These are phyloP conservation scores for Lanistes nyassanus DNA, from an alignment of 1,140 invertebrate genomes.

Conservation along the genomic window DNA sequence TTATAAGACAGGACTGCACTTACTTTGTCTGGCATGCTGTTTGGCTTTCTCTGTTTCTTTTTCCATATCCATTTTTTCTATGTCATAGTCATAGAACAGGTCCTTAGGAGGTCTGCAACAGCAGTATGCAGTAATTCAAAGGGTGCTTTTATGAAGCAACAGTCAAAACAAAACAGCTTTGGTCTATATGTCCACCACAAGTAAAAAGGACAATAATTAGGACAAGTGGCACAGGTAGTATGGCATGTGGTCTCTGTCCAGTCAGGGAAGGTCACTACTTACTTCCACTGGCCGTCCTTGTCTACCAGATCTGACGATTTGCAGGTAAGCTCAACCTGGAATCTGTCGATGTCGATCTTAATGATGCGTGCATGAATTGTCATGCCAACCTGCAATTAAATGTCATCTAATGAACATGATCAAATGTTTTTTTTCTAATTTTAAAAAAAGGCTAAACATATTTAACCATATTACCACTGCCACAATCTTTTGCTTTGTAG, in stretches of 20 bases:
- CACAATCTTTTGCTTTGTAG: too few species aligned
- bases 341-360: constrained; percentile 95
- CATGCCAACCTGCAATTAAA: constrained; percentile 62
- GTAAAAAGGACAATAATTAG: neutral
- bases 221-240: neutral
- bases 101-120: constrained; percentile 82
- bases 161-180: neutral
- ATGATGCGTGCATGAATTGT: constrained; percentile 92
- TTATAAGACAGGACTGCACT: constrained; percentile 19
- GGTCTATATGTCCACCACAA: too few species aligned
- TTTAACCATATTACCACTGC: too few species aligned
- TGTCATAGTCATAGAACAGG: constrained; percentile 90
- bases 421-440: neutral
- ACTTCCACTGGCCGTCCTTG: constrained; percentile 90
- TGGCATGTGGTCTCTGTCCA: too few species aligned
- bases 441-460: too few species aligned
- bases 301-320: constrained; percentile 93
- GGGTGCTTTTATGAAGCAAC: neutral
- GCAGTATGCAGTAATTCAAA: neutral
- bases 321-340: constrained; percentile 93
- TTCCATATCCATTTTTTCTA: constrained; percentile 83
- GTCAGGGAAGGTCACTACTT: constrained; percentile 52
- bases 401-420: neutral
- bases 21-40: constrained; percentile 63
- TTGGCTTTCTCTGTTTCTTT: constrained; percentile 85